Percentiles rank a stretch among this genome's conserved stretches.
Evolutionary conservation across 2,113 vertebrate genomes (phyloP).

Genomic region (Oenanthe oenanthe): DNA sequence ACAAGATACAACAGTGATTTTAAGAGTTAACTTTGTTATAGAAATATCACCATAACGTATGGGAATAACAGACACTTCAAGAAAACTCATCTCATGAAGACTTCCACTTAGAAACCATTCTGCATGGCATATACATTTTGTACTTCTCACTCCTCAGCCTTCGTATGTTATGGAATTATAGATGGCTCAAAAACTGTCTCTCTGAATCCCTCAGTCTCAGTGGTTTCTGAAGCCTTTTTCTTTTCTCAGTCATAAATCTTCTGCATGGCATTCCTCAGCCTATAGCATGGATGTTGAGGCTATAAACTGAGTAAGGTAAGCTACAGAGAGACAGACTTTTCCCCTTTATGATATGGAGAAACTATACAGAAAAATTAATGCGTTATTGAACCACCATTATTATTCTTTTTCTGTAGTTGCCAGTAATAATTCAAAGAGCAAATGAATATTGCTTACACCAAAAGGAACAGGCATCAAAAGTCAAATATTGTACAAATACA

Average conservation of each 20-base stretch:
- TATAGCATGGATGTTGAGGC: neutral
- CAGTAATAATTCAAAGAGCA: neutral
- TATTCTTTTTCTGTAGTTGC: neutral
- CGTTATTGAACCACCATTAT: neutral
- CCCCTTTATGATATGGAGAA: neutral
- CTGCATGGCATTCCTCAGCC: neutral
- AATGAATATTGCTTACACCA: neutral
- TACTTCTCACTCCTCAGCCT: neutral
- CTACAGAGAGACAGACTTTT: neutral
- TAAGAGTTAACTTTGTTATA: neutral
- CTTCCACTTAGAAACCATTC: neutral
- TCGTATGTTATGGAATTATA: neutral
- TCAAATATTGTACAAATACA: neutral
- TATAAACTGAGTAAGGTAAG: neutral
- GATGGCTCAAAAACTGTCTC: neutral
- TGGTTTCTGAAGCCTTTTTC: neutral
- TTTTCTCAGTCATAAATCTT: neutral
- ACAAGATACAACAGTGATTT: neutral
- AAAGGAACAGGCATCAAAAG: constrained; percentile 13
- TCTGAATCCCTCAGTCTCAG: neutral
- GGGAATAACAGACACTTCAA: neutral
- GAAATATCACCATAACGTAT: neutral
- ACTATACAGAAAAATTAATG: neutral
- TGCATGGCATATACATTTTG: neutral
- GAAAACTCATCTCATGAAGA: neutral